phyloP scores from a whole-genome alignment of 2,113 vertebrate species.

The Oreochromis spilurus region DNA sequence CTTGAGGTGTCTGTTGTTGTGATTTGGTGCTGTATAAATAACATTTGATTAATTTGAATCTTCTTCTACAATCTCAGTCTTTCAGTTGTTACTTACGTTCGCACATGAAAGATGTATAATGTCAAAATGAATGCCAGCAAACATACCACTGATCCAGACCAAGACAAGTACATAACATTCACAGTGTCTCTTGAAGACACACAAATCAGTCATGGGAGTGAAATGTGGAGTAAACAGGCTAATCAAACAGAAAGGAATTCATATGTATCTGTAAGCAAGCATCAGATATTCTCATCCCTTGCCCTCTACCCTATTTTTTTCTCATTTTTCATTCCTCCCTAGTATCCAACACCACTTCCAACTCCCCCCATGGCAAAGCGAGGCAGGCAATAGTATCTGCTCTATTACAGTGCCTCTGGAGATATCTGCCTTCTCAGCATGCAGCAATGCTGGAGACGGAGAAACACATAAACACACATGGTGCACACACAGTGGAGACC shows the following conservation, averaged over 20 bases:
- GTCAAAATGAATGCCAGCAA: background rate
- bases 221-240: constrained; percentile 32
- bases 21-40: background rate
- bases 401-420: constrained; percentile 60
- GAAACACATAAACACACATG: constrained; percentile 19
- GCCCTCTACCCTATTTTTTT: constrained; percentile 20
- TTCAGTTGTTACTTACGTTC: background rate
- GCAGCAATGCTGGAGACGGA: constrained; percentile 28
- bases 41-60: background rate
- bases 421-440: constrained; percentile 63
- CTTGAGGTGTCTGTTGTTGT: too few relatives aligned
- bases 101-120: background rate
- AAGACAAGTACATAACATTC: background rate
- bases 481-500: constrained; percentile 3
- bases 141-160: background rate
- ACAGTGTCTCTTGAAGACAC: background rate
- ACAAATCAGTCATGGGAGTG: constrained; percentile 12
- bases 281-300: constrained; percentile 18
- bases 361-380: constrained; percentile 46
- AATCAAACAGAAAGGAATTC: constrained; percentile 51
- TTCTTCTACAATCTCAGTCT: background rate
- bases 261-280: constrained; percentile 29
- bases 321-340: background rate
- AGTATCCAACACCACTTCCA: constrained; percentile 11
- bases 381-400: constrained; percentile 50